Percentiles rank a stretch among this genome's conserved stretches.
phyloP scores from a whole-genome alignment of 2,888 invertebrate species.

The Mesorhabditis spiculigera region DNA sequence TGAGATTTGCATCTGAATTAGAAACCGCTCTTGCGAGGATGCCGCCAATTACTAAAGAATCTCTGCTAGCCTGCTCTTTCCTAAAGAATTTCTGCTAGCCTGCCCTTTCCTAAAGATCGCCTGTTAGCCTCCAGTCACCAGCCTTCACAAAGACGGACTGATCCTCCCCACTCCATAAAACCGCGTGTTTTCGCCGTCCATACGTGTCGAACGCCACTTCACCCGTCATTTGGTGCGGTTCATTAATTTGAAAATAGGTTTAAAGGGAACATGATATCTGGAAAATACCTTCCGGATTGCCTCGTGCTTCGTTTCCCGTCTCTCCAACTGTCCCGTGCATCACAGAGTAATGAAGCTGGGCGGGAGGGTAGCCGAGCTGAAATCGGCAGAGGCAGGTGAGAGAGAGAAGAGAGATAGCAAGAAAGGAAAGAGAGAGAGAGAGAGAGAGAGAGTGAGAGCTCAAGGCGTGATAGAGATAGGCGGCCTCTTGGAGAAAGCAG shows the following conservation, averaged over 20 bases:
- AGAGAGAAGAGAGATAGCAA: not conserved
- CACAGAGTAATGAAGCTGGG: slow-evolving; percentile 43
- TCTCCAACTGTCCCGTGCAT: slow-evolving; percentile 46
- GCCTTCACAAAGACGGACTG: slow-evolving; percentile 37
- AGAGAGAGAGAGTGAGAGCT: too few species aligned
- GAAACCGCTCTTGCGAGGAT: too few species aligned
- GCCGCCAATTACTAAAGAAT: too few species aligned
- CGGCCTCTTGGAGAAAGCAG: too few species aligned
- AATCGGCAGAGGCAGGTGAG: slow-evolving; percentile 6
- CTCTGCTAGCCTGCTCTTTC: not conserved
- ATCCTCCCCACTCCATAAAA: slow-evolving; percentile 36
- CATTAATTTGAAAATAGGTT: slow-evolving; percentile 26
- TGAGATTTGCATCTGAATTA: too few species aligned
- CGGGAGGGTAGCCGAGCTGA: slow-evolving; percentile 32
- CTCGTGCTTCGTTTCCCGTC: slow-evolving; percentile 44
- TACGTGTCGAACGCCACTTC: slow-evolving; percentile 31
- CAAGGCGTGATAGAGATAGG: too few species aligned
- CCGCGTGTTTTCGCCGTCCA: slow-evolving; percentile 33
- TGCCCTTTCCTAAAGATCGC: too few species aligned
- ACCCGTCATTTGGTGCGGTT: slow-evolving; percentile 33
- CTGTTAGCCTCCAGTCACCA: slow-evolving; percentile 5
- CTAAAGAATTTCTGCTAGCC: slow-evolving; percentile 3
- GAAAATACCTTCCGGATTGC: slow-evolving; percentile 33
- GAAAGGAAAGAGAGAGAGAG: too few species aligned
- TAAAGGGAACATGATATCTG: not conserved